Conservation (phyloP, 1,140 invertebrate species). For the Euura lappo region DNA sequence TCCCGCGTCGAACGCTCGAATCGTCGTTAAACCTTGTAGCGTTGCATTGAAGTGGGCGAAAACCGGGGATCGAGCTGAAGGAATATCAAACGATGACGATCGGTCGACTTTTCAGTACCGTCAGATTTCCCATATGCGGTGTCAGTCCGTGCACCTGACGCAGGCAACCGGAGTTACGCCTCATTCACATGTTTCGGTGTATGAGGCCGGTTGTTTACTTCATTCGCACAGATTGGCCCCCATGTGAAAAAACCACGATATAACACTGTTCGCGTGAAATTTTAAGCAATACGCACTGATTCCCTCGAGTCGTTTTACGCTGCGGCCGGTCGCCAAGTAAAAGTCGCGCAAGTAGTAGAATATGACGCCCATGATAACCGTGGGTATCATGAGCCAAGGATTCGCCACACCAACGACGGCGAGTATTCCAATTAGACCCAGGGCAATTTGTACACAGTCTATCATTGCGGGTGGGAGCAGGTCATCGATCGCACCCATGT, state of each 20-base stretch:
- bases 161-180: too few species aligned
- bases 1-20: slow-evolving; percentile 67
- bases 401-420: slow-evolving; percentile 19
- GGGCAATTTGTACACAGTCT: slow-evolving; percentile 51
- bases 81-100: too few species aligned
- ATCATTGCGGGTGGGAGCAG: slow-evolving; percentile 50
- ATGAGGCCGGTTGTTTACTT: too few species aligned
- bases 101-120: too few species aligned
- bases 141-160: too few species aligned
- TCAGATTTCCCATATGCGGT: too few species aligned
- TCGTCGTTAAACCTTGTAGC: slow-evolving; percentile 70
- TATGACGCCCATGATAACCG: slow-evolving; percentile 42
- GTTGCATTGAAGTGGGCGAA: slow-evolving; percentile 73
- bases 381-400: slow-evolving; percentile 23
- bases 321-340: slow-evolving; percentile 73
- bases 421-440: slow-evolving; percentile 11
- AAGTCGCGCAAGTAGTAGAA: slow-evolving; percentile 69
- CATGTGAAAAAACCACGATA: too few species aligned
- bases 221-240: too few species aligned
- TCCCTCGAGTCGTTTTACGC: slow-evolving; percentile 75
- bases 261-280: too few species aligned
- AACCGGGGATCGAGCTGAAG: slow-evolving; percentile 68
- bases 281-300: slow-evolving; percentile 61
- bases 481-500: slow-evolving; percentile 37
- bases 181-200: too few species aligned